These are phyloP conservation scores for Acrocephalus kingi DNA, from an alignment of 2,113 vertebrate genomes.

Conservation along the genomic window DNA sequence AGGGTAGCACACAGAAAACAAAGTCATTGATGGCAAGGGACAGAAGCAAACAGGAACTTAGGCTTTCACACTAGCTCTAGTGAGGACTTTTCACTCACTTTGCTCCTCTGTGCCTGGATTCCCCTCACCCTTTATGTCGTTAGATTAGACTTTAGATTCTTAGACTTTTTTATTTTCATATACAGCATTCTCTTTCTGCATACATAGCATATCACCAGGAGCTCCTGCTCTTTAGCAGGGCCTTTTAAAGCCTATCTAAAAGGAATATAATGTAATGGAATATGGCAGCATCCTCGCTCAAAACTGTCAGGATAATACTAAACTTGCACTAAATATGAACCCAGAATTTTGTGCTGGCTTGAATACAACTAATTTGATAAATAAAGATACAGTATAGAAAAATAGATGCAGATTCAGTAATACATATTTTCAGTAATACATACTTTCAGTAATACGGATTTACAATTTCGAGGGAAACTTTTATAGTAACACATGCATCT, in stretches of 20 bases:
- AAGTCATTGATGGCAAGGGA: not conserved
- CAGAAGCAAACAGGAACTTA: not conserved
- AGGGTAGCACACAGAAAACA: not conserved
- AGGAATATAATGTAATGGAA: accelerated
- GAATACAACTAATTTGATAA: not conserved
- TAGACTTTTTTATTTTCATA: not conserved
- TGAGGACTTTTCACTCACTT: not conserved
- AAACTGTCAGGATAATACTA: not conserved
- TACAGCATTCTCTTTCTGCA: not conserved
- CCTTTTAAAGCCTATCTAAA: not conserved
- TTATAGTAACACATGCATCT: not conserved
- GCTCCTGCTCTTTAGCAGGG: not conserved
- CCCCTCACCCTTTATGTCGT: not conserved
- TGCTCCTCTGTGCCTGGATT: not conserved
- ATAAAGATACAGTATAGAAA: not conserved
- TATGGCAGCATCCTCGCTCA: not conserved
- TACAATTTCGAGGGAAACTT: not conserved
- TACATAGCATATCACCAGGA: not conserved
- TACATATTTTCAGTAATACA: not conserved
- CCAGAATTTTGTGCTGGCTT: not conserved
- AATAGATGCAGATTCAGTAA: not conserved
- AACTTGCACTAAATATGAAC: not conserved
- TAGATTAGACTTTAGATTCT: not conserved
- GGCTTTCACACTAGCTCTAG: not conserved
- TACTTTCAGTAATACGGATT: not conserved